Conservation (phyloP, 2,797 vertebrate species). For the Sebastes baramenuke region DNA sequence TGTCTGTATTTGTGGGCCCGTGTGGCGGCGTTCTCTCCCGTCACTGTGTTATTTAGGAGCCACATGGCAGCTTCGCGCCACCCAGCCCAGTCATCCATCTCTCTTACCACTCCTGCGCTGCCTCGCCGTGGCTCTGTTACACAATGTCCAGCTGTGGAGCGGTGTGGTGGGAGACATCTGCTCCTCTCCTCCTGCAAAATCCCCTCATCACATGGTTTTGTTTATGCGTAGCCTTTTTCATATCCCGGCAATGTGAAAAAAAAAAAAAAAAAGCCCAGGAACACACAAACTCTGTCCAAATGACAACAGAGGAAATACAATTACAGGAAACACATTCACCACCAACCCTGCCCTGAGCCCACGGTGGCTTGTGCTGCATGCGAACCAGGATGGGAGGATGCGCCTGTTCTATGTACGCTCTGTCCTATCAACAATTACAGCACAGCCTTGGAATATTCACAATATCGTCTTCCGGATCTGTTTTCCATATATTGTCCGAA, state of each 20-base stretch:
- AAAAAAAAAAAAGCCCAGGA: constrained; percentile 49
- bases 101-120: constrained; percentile 42
- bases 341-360: constrained; percentile 63
- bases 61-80: constrained; percentile 59
- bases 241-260: constrained; percentile 67
- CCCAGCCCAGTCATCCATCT: constrained; percentile 58
- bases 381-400: constrained; percentile 52
- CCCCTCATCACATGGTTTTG: constrained; percentile 83
- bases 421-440: constrained; percentile 24
- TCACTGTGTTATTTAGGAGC: constrained; percentile 63
- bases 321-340: constrained; percentile 79
- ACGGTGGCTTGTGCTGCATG: constrained; percentile 69
- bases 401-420: constrained; percentile 12
- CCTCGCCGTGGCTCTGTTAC: constrained; percentile 64
- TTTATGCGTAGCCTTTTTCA: constrained; percentile 78
- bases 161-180: constrained; percentile 75
- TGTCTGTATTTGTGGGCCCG: constrained; percentile 51
- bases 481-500: not conserved
- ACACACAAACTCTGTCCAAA: constrained; percentile 78
- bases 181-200: constrained; percentile 75
- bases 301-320: constrained; percentile 83
- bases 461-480: not conserved
- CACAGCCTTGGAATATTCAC: not conserved
- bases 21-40: constrained; percentile 40
- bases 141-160: constrained; percentile 76